These are phyloP conservation scores for Monodelphis domestica DNA, from an alignment of 2,797 vertebrate genomes.

Conservation along the genomic window DNA sequence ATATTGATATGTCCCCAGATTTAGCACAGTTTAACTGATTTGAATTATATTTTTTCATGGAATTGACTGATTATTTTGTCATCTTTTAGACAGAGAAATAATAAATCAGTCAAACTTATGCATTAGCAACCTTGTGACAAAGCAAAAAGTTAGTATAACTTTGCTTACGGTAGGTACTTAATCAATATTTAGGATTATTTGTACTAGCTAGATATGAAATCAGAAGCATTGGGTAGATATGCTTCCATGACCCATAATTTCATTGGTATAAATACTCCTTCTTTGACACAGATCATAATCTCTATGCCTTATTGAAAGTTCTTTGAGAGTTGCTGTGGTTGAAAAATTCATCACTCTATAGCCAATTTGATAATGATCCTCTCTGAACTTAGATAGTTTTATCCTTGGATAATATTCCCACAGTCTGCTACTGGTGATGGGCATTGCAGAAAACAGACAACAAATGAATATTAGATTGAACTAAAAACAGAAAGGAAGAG, in stretches of 20 bases:
- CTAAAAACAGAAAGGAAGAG: neutral
- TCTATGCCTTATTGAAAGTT: neutral
- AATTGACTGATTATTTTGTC: neutral
- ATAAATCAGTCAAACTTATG: neutral
- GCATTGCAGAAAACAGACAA: neutral
- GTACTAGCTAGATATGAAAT: neutral
- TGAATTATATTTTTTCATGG: neutral
- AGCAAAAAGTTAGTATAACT: neutral
- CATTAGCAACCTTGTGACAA: neutral
- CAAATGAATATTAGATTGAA: neutral
- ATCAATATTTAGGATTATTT: neutral
- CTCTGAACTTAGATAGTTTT: neutral
- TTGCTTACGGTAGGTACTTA: neutral
- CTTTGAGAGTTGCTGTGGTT: neutral
- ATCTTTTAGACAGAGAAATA: neutral
- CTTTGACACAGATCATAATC: neutral
- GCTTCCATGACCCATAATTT: neutral
- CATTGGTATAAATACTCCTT: neutral
- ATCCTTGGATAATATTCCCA: neutral
- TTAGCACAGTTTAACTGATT: neutral
- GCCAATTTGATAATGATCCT: neutral
- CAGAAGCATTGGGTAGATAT: neutral
- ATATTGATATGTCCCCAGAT: neutral
- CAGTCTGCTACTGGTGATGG: neutral
- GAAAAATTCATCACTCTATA: neutral